Base-by-base conservation (phyloP, 30 jellyfish, hydroid and myxozoan species). In the Aurelia coerulea region DNA sequence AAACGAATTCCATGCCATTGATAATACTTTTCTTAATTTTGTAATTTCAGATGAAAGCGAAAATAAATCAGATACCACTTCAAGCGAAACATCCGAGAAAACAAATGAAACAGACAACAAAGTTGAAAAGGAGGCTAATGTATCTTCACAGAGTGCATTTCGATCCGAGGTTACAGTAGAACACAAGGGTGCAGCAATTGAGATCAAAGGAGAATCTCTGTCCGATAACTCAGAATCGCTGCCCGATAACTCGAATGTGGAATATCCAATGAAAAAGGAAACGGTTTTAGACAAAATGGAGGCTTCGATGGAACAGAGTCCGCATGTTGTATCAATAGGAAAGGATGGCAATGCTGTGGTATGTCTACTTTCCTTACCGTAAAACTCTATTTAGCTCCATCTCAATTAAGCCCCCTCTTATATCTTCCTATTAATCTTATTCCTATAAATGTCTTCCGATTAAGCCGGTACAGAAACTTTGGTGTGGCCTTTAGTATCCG, bases 261-360 rank as follows among this genome's bases (percentile, higher is more conserved):
- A 65, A 23, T 23, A 19, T 23, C 37, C 37, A 23, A 59, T 75
- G 31, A 68, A 17, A 4, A 29, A 42, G 14, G 87, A 77, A 23
- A 17, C 37, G 16, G 78, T 77, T 60, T 76, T 77, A 8, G 87
- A 77, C 64, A 77, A 59, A 60, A 77, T 77, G 87, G 87, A 77
- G 39, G 31, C 87, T 14, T 77, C 87, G 10, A 59, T 77, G 87
- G 87, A 77, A 35, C 62, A 77, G 7, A 62, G 49, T 64, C 87
- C 87, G 10, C 63, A 50, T 17, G 87, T 77, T 77, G 56, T 77
- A 64, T 29, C 74, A 4, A 42, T 52, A 46, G 16, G 56, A 46
- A 46, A 46, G 19, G 87, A 77, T n/a, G 78, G 68, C 15, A 34
- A 33, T 42, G 34, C 70, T 7, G 67, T 33, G 46, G 83, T 49